These are phyloP conservation scores for Bembecia ichneumoniformis DNA, from an alignment of 2,888 invertebrate genomes.

Conservation along the genomic window DNA sequence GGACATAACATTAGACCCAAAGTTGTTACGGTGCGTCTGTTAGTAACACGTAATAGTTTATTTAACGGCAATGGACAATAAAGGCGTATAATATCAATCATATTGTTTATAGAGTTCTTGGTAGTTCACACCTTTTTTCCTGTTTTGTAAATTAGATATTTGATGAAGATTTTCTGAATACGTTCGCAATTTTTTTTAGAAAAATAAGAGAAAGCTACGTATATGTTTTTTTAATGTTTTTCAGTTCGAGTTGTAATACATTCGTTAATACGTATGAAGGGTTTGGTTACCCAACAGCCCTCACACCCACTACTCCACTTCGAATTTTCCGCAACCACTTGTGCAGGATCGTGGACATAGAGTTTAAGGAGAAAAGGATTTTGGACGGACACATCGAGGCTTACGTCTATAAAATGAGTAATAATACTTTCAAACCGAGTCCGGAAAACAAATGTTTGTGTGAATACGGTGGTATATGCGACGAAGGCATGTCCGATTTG, in stretches of 20 bases:
- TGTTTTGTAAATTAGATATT: no score
- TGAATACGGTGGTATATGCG: slow-evolving; percentile 43
- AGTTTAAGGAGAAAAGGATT: slow-evolving; percentile 23
- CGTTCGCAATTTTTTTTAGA: no score
- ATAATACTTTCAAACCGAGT: slow-evolving; percentile 74
- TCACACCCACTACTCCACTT: slow-evolving; percentile 67
- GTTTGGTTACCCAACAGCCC: slow-evolving; percentile 75
- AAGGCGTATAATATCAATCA: no score
- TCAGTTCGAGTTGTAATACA: slow-evolving; percentile 75
- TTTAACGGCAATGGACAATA: no score
- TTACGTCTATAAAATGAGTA: slow-evolving; percentile 73
- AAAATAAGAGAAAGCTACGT: no score
- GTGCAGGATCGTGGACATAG: slow-evolving; percentile 76
- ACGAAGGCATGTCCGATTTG: slow-evolving; percentile 76
- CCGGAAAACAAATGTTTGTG: slow-evolving; percentile 78
- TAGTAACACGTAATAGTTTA: no score
- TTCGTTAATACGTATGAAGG: slow-evolving; percentile 81
- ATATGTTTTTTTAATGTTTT: slow-evolving; percentile 9
- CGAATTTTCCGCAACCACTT: slow-evolving; percentile 81
- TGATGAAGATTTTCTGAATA: no score
- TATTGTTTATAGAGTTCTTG: no score
- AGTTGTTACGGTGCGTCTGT: no score
- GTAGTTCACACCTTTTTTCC: no score
- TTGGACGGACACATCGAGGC: slow-evolving; percentile 67
- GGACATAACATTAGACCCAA: no score